Evolutionary conservation across 2,888 invertebrate genomes (phyloP).

Genomic region (Apamea monoglypha): DNA sequence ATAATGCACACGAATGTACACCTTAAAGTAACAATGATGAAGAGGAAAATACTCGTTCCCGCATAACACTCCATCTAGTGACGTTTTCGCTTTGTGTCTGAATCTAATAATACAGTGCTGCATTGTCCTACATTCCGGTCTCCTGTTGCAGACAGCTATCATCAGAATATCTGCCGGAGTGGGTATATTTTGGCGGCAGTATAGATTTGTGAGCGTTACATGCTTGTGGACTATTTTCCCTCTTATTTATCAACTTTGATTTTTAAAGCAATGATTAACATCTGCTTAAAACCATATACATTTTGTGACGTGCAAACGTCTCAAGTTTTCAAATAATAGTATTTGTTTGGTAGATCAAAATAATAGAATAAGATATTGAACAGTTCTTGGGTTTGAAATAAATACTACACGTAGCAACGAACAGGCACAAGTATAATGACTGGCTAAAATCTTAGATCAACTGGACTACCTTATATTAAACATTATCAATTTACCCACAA

Average conservation of each 20-base stretch:
- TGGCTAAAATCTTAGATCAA: no score
- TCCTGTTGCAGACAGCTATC: constrained; percentile 48
- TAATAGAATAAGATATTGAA: background rate
- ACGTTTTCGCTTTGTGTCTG: constrained; percentile 42
- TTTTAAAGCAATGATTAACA: background rate
- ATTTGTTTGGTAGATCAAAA: background rate
- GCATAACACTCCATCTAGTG: constrained; percentile 24
- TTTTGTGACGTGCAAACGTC: background rate
- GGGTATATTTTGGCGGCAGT: constrained; percentile 41
- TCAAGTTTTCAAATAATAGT: background rate
- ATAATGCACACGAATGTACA: background rate
- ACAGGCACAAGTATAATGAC: no score
- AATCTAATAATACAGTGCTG: constrained; percentile 58
- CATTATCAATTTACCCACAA: no score
- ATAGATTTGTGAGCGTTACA: constrained; percentile 6
- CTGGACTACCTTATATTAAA: no score
- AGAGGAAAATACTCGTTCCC: constrained; percentile 29
- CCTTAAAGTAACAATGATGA: background rate
- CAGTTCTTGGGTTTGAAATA: no score
- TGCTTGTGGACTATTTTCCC: background rate
- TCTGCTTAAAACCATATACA: background rate
- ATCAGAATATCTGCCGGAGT: constrained; percentile 29
- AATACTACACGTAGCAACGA: no score
- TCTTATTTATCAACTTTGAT: background rate
- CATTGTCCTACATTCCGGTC: constrained; percentile 45